phyloP scores from a whole-genome alignment of 2,797 vertebrate species.

The Gorsachius magnificus region DNA sequence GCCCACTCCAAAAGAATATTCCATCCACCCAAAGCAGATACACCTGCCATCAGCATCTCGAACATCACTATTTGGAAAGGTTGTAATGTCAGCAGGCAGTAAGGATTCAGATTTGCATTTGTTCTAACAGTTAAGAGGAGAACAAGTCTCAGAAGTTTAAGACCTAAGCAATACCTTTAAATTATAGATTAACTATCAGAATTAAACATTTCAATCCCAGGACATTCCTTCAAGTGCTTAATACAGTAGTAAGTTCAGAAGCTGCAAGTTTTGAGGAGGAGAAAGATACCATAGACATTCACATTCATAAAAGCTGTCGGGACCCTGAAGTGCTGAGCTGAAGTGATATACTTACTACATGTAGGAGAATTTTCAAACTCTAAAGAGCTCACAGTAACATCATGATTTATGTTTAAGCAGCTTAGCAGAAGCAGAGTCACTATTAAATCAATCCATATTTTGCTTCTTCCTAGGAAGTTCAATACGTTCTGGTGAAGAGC shows the following conservation, averaged over 20 bases:
- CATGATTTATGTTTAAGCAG: neutral
- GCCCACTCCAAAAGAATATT: neutral
- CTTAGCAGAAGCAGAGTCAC: neutral
- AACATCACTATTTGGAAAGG: neutral
- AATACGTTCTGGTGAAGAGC: neutral
- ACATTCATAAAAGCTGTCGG: neutral
- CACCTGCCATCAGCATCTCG: neutral
- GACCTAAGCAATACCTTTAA: neutral
- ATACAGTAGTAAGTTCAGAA: neutral
- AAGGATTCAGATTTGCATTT: neutral
- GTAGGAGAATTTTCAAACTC: neutral
- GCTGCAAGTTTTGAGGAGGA: neutral
- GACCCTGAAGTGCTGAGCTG: neutral
- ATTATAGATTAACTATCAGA: neutral
- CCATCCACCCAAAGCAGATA: neutral
- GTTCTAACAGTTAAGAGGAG: neutral
- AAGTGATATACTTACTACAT: neutral
- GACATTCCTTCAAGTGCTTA: neutral
- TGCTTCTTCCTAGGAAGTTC: neutral
- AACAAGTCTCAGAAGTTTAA: neutral
- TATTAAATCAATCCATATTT: neutral
- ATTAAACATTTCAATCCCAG: neutral
- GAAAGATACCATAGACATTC: neutral
- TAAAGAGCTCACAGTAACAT: neutral
- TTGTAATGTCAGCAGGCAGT: neutral